phyloP scores from a whole-genome alignment of 2,113 vertebrate genomes.

The Hemiprocne comata region DNA sequence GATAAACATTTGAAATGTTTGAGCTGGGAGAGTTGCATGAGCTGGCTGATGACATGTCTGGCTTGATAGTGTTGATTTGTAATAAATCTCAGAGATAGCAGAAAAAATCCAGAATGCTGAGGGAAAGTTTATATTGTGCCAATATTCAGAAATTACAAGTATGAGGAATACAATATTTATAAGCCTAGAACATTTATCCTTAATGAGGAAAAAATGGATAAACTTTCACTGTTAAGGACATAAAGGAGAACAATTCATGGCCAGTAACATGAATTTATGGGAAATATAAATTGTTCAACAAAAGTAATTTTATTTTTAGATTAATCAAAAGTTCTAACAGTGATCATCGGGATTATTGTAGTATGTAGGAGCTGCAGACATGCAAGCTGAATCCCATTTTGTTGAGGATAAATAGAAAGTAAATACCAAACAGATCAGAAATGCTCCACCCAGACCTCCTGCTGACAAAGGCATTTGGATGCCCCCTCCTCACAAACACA shows the following conservation, averaged over 20 bases:
- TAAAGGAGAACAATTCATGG: not conserved
- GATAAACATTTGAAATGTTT: conserved; percentile 4
- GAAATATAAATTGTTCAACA: not conserved
- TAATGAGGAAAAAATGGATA: not conserved
- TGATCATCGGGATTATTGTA: not conserved
- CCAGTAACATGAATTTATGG: not conserved
- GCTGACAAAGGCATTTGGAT: not conserved
- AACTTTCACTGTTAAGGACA: not conserved
- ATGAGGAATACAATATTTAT: not conserved
- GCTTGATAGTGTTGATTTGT: not conserved
- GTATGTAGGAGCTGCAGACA: not conserved
- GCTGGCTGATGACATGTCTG: not conserved
- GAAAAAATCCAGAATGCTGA: not conserved
- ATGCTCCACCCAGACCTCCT: not conserved
- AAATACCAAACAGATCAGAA: not conserved
- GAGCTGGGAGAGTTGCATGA: not conserved
- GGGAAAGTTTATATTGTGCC: not conserved
- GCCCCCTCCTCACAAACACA: not conserved
- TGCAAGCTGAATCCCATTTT: not conserved
- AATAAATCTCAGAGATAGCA: not conserved
- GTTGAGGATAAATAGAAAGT: not conserved
- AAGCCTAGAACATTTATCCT: not conserved
- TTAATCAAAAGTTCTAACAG: not conserved
- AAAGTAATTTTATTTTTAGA: not conserved
- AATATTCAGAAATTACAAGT: not conserved